Evolutionary conservation across 2,113 vertebrate genomes (phyloP).

Genomic region (Channa maculata): DNA sequence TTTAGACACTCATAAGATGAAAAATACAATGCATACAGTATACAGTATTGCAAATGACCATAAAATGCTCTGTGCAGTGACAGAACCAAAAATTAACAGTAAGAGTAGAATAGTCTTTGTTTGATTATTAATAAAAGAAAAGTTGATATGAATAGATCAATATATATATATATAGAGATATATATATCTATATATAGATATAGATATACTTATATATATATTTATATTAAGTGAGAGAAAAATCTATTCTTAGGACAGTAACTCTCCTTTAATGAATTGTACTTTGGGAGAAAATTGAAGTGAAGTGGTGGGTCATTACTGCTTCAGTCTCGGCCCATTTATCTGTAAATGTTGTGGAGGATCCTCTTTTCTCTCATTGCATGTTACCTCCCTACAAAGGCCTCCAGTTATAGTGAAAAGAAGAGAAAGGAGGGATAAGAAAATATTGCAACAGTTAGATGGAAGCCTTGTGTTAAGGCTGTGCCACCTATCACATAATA

Average conservation of each 20-base stretch:
- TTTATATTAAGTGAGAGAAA: background rate
- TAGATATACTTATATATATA: no score
- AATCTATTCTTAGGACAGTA: background rate
- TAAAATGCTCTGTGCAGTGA: no score
- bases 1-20: no score
- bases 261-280: conserved; percentile 29
- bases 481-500: conserved; percentile 42
- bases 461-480: conserved; percentile 23
- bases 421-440: conserved; percentile 17
- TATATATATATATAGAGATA: no score
- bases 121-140: no score
- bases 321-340: background rate
- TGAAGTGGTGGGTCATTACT: conserved; percentile 5
- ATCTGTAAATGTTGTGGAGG: background rate
- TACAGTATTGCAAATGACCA: no score
- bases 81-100: background rate
- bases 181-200: no score
- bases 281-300: conserved; percentile 4
- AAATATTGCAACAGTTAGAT: background rate
- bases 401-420: background rate
- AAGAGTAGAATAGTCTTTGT: no score
- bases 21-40: no score
- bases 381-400: conserved; percentile 1
- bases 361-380: conserved; percentile 6
- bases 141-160: no score